Evolutionary conservation across 2,888 invertebrate species (phyloP).

Genomic region (Megaustenia siamemsis): DNA sequence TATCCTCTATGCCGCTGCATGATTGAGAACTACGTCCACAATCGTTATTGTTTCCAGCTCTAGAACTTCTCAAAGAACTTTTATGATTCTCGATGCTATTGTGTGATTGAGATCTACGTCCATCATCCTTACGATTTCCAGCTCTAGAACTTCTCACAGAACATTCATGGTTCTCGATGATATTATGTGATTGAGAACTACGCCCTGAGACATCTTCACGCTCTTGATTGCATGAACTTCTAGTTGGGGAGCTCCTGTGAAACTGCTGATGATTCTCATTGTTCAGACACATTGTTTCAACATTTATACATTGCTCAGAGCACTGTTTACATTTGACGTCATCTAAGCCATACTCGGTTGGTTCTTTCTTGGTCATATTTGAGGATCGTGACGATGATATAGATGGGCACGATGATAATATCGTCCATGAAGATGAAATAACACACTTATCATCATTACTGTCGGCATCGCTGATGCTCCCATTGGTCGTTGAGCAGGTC

Average conservation of each 20-base stretch:
- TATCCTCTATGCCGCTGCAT: background rate
- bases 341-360: background rate
- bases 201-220: background rate
- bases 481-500: background rate
- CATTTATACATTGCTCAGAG: background rate
- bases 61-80: background rate
- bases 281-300: background rate
- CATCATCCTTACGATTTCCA: too few relatives aligned
- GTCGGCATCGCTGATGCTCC: slow-evolving; percentile 12
- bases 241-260: background rate
- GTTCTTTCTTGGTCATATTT: background rate
- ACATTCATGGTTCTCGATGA: background rate
- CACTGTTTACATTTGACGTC: background rate
- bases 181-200: too few relatives aligned
- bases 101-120: too few relatives aligned
- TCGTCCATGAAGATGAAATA: slow-evolving; percentile 19
- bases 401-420: slow-evolving; percentile 19
- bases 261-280: background rate
- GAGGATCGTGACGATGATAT: slow-evolving; percentile 17
- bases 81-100: background rate
- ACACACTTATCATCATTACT: slow-evolving; percentile 27
- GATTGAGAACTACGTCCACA: too few relatives aligned
- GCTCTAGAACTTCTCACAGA: background rate
- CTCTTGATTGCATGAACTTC: background rate
- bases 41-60: background rate